A percentile compares a stretch with the other conserved stretches of the same genome.
Conservation (phyloP, 2,888 invertebrate genomes). For the Zonitis immaculata region DNA sequence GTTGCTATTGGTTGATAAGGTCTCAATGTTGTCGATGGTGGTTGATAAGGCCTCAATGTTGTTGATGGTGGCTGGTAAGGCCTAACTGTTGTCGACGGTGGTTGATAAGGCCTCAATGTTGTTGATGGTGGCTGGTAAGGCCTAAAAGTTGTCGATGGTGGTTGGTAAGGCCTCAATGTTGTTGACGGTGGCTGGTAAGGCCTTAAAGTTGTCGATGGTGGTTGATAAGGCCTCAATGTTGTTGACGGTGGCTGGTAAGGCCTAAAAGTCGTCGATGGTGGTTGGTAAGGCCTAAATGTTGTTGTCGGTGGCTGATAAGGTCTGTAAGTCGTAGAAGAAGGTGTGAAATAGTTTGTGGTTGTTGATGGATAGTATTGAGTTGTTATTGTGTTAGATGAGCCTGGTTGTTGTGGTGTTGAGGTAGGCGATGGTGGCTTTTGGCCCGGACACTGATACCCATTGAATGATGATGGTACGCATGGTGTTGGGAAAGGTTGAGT, state of each 20-base stretch:
- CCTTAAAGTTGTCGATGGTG: too few relatives aligned
- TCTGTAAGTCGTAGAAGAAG: neutral
- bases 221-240: too few relatives aligned
- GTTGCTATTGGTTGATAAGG: neutral
- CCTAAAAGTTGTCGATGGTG: slow-evolving; percentile 3
- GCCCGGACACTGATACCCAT: slow-evolving; percentile 4
- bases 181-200: too few relatives aligned
- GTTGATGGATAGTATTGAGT: neutral
- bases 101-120: slow-evolving; percentile 6
- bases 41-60: neutral
- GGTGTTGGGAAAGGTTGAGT: neutral
- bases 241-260: too few relatives aligned
- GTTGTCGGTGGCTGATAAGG: neutral
- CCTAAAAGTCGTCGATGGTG: too few relatives aligned
- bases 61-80: slow-evolving; percentile 7
- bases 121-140: slow-evolving; percentile 9
- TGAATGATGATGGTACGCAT: slow-evolving; percentile 1
- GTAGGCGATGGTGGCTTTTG: neutral
- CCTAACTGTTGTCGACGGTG: slow-evolving; percentile 7
- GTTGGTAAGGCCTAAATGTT: slow-evolving; percentile 4
- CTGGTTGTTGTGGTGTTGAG: neutral
- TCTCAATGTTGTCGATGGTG: neutral
- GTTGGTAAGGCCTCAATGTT: too few relatives aligned
- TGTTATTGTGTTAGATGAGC: neutral
- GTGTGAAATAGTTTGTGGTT: neutral